Evolutionary conservation across 92 coral and sea anemone genomes (phyloP), one percentile per base, ranked within the genome.

Genomic region (Metridium senile): DNA sequence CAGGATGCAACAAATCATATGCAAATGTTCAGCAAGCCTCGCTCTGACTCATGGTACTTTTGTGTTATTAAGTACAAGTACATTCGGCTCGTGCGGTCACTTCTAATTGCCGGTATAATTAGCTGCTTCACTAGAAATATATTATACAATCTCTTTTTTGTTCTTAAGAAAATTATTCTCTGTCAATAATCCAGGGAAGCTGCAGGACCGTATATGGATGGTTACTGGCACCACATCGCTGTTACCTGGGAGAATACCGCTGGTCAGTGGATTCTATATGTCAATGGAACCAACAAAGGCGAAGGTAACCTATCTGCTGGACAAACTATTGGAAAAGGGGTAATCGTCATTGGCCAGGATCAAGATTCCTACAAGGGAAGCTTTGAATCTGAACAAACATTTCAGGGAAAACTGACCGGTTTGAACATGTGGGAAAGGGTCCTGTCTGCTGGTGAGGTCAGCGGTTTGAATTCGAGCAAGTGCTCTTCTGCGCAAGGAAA

Each of bases 271-370:
- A 28, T 23, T 1, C 18, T 49, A 0, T 71, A 45, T 59, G 30
- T 71, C 22, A 33, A 71, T 25, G 76, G 76, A 0, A 47, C 34
- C 1, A 21, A 3, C 0, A 49, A 0, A 51, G 33, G 9, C 0
- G 62, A 43, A 10, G 63, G 62, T 9, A 71, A 7, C 9, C 1
- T 19, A 19, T 0, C 17, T 0, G 29, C 13, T 1, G 83, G 83
- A 2, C 11, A 52, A 0, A 54, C 30, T 16, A 78, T 78, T 52
- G 21, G 9, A 21, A 13, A 30, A 4, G 83, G 83, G 9, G 67
- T 19, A 0, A 25, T 78, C 33, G 51, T 69, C 0, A 43, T 78
- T 16, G 83, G 83, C 9, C 83, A 78, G 47, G 83, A 78, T 22
- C 76, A 68, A 32, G 83, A 78, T 54, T 20, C 68, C n/a, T 69